Evolutionary conservation across 2,113 vertebrate species (phyloP).

Genomic region (Prolemur simus): DNA sequence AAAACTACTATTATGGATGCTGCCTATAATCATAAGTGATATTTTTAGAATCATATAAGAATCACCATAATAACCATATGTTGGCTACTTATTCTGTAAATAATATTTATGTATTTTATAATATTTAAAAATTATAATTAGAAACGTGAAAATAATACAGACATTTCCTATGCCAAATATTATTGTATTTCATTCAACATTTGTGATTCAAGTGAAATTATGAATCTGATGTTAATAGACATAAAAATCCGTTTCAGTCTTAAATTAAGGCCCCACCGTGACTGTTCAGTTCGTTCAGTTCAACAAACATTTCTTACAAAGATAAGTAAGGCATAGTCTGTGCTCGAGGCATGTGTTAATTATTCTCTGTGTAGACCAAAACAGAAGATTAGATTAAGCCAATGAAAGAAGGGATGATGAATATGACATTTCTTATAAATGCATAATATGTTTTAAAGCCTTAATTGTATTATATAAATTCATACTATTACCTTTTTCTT

Average conservation of each 20-base stretch:
- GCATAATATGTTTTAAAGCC: not conserved
- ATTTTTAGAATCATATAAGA: not conserved
- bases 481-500: not conserved
- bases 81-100: not conserved
- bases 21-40: not conserved
- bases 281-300: not conserved
- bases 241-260: not conserved
- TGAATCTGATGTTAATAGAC: not conserved
- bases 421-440: slow-evolving; percentile 22
- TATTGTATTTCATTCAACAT: not conserved
- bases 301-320: not conserved
- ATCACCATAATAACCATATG: not conserved
- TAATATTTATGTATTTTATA: not conserved
- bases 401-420: not conserved
- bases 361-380: not conserved
- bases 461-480: not conserved
- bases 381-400: not conserved
- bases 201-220: slow-evolving; percentile 22
- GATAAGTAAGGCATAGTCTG: not conserved
- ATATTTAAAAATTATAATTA: not conserved
- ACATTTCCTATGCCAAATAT: not conserved
- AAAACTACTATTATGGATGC: not conserved
- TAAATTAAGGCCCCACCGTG: not conserved
- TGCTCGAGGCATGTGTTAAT: not conserved
- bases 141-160: not conserved